Base-by-base conservation (phyloP, 2,113 vertebrate species). In the Sorex fumeus region DNA sequence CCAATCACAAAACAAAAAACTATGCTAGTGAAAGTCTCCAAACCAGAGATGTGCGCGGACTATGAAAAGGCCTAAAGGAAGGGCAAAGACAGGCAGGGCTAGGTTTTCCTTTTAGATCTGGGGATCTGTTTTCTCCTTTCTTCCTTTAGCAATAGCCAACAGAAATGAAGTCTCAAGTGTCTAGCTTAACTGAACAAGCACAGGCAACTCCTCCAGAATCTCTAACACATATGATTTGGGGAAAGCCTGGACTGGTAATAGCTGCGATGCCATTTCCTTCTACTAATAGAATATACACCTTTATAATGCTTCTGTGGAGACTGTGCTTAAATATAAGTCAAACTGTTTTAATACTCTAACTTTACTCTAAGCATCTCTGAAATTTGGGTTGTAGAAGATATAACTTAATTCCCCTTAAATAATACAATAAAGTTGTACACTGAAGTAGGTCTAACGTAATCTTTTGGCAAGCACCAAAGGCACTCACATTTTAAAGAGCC, bases 351-450 rank as follows among this genome's bases (percentile, higher is more conserved):
- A 78, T 30, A 69, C 67, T 66, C 64, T 45, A 80, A 89, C 75
- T 93, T 93, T 67, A 88, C 88, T 79, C 80, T 5, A 91, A 96
- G n/a, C 25, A 81, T 82, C 50, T 79, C n/a, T 89, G 81, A n/a
- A 74, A 95, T 71, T 87, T 87, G 88, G 50, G 69, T 93, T 57
- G 60, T 94, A 57, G 62, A 89, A 91, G 77, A 91, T 16, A 76
- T n/a, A 71, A 53, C 43, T 62, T 72, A 80, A 87, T 71, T 82
- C 6, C 15, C 30, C 70, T 50, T 75, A 86, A 92, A 72, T 72
- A 78, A 88, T 57, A 1, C 13, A 81, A 62, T 83, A 34, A 93
- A 89, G 47, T 93, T 45, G 70, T 10, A 45, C 18, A 89, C 66
- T 57, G 71, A 82, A 86, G 74, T 19, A 80, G 50, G 18, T 40